Evolutionary conservation across 2,888 invertebrate species (phyloP).

Genomic region (Monochamus alternatus): DNA sequence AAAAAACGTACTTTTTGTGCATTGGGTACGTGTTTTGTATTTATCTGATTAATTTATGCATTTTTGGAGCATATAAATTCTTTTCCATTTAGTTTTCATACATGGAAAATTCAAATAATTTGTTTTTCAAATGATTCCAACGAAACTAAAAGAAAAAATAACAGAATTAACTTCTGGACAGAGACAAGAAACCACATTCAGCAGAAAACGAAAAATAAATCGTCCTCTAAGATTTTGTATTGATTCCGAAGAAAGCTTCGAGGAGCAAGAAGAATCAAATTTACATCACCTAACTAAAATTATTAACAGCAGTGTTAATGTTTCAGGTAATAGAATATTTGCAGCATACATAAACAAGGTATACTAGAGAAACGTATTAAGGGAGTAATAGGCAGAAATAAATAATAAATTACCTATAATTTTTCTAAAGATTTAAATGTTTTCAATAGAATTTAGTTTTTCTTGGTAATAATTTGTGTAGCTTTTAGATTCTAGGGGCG

Average conservation of each 20-base stretch:
- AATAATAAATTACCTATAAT: constrained; percentile 1
- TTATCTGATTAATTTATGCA: not conserved
- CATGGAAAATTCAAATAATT: constrained; percentile 6
- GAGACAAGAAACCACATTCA: constrained; percentile 7
- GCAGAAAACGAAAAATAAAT: not conserved
- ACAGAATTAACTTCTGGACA: constrained; percentile 12
- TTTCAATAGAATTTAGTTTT: not conserved
- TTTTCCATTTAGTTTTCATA: constrained; percentile 3
- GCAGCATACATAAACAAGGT: not conserved
- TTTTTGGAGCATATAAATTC: not conserved
- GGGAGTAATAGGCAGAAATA: not conserved
- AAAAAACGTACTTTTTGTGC: constrained; percentile 15
- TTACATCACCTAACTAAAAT: constrained; percentile 4
- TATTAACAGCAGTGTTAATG: not conserved
- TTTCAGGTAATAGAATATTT: constrained; percentile 7
- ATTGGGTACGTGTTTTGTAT: constrained; percentile 13
- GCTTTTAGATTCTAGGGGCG: constrained; percentile 10
- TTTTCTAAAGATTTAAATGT: not conserved
- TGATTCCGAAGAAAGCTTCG: not conserved
- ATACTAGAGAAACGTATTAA: no score
- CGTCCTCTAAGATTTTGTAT: not conserved
- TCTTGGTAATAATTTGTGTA: constrained; percentile 6
- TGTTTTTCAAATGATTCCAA: constrained; percentile 1
- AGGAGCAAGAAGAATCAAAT: constrained; percentile 6
- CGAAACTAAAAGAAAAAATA: constrained; percentile 10